Percentiles rank a stretch among this genome's conserved stretches.
phyloP scores from a whole-genome alignment of 2,113 vertebrate genomes.

The Hippocampus abdominalis region DNA sequence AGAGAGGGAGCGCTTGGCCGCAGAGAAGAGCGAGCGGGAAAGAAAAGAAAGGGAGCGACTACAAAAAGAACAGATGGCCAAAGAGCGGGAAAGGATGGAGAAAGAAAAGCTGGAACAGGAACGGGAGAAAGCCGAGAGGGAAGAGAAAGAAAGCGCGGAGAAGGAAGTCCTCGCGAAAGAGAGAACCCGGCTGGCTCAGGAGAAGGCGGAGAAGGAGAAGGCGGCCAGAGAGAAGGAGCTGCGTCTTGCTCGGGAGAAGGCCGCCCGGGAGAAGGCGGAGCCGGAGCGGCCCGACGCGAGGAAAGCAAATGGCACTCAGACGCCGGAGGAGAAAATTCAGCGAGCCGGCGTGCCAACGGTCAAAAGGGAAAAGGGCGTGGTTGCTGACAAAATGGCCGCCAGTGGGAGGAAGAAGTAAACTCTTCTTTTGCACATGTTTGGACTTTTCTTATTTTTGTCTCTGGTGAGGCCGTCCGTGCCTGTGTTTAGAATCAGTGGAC shows the following conservation, averaged over 20 bases:
- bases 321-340: not conserved
- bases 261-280: not conserved
- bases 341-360: not conserved
- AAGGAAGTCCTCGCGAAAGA: conserved; percentile 1
- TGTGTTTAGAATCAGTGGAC: not conserved
- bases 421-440: not conserved
- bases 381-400: conserved; percentile 2
- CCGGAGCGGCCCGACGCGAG: not conserved
- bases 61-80: not conserved
- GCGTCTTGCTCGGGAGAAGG: not conserved
- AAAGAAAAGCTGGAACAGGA: conserved; percentile 7
- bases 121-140: conserved; percentile 1
- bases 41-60: not conserved
- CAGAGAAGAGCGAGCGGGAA: not conserved
- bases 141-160: not conserved
- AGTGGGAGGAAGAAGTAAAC: conserved; percentile 16
- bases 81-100: not conserved
- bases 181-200: conserved; percentile 6
- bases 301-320: not conserved
- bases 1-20: not conserved
- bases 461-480: not conserved
- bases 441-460: not conserved
- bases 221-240: not conserved
- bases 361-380: conserved; percentile 10
- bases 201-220: not conserved